Percentiles rank a stretch among this genome's conserved stretches.
Conservation (phyloP, 2,797 vertebrate genomes). For the Manis javanica region DNA sequence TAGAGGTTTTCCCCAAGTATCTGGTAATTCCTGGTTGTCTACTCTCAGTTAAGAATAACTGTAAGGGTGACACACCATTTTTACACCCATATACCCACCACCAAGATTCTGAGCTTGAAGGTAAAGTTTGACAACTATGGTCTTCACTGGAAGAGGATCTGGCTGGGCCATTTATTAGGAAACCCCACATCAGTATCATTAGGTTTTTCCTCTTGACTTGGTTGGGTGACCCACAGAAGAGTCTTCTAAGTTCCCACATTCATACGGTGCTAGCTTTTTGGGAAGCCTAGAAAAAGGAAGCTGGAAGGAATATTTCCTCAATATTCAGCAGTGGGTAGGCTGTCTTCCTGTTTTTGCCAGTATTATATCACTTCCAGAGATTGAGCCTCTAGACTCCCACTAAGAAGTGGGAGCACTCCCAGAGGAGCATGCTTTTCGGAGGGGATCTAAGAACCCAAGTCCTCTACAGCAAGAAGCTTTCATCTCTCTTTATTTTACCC, state of each 20-base stretch:
- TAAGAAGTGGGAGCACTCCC: background rate
- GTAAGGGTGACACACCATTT: background rate
- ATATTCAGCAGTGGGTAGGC: background rate
- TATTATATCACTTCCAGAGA: background rate
- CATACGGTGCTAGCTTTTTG: background rate
- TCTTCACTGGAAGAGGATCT: background rate
- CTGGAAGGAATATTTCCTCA: background rate
- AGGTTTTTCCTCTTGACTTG: background rate
- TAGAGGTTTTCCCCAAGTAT: constrained; percentile 7
- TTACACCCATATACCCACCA: background rate
- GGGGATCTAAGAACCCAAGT: background rate
- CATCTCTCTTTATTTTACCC: background rate
- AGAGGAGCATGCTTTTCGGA: background rate
- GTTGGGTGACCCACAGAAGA: background rate
- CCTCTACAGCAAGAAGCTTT: background rate
- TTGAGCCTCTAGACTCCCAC: background rate
- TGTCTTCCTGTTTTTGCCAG: background rate
- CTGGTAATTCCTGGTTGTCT: background rate
- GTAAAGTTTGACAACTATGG: background rate
- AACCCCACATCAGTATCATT: background rate
- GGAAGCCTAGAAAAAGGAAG: background rate
- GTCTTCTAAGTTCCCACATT: background rate
- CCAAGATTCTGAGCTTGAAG: background rate
- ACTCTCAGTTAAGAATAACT: background rate
- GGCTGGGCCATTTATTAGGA: background rate